Base-by-base conservation (phyloP, 2,888 invertebrate species). In the Pterobdella sp. region DNA sequence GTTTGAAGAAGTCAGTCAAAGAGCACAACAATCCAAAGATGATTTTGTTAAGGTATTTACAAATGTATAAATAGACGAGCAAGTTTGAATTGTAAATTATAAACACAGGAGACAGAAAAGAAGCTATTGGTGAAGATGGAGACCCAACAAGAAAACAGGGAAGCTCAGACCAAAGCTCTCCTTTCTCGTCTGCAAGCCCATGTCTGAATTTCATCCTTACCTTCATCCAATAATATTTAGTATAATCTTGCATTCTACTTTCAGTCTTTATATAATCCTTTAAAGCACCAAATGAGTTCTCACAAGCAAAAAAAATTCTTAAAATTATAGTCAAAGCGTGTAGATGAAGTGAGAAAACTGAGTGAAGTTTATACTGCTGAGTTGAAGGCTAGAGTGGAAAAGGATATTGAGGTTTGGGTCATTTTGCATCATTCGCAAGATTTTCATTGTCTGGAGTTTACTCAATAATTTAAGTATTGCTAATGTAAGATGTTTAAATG, bases 101-200 rank as follows among this genome's bases (percentile, higher is more conserved):
- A 14, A 14, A 42, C n/a, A 26, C 60, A 56, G 60, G 88, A 89
- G 81, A 92, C 94, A 75, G 90, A 92, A 85, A 93, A 93, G 84
- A 91, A 91, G 76, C 87, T 94, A 76, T 91, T 92, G 81, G 68
- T 72, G 37, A 77, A 74, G 67, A 65, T 78, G 67, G 75, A 92
- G 84, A 88, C 88, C 74, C 90, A 91, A 79, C 90, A 90, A 81
- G 94, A 91, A 85, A 95, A 94, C 81, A 89, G 94, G 78, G 94
- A 94, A 84, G 91, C 91, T 64, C 91, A 92, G 84, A 91, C 94
- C 82, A 90, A 89, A 81, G 92, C 92, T 82, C 87, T 94, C 81
- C 91, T 91, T 84, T 89, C 90, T 76, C 84, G 80, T 69, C 79
- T 79, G 72, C 78, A 76, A 73, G 81, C 82, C 65, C 82, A 82